Conservation (phyloP, 2,888 invertebrate genomes). For the Spialia ferax region DNA sequence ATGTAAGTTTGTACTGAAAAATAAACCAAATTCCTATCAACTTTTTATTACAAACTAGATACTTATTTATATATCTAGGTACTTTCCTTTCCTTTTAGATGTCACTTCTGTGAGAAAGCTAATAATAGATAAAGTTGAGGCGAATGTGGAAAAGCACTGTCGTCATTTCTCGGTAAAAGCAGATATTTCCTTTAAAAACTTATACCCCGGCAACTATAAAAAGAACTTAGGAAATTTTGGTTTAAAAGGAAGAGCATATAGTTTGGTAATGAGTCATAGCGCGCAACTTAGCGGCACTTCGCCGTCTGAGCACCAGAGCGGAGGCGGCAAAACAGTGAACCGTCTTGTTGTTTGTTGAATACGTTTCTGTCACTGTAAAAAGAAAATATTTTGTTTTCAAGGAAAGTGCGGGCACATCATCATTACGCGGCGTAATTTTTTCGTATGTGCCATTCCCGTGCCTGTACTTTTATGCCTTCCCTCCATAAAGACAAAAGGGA, state of each 20-base stretch:
- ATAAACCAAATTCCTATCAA: background rate
- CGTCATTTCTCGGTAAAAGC: slow-evolving; percentile 44
- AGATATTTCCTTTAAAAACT: slow-evolving; percentile 48
- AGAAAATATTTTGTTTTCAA: slow-evolving; percentile 82
- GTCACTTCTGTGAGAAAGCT: background rate
- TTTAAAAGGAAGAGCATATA: slow-evolving; percentile 36
- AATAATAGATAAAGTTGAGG: slow-evolving; percentile 26
- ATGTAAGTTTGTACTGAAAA: slow-evolving; percentile 43
- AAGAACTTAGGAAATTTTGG: slow-evolving; percentile 24
- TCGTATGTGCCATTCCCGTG: slow-evolving; percentile 83
- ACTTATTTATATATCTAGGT: background rate
- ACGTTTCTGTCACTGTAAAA: slow-evolving; percentile 80
- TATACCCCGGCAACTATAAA: slow-evolving; percentile 41
- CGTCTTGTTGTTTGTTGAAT: slow-evolving; percentile 64
- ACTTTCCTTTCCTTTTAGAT: background rate
- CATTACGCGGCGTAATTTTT: slow-evolving; percentile 85
- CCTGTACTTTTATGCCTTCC: slow-evolving; percentile 84
- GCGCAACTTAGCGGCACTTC: slow-evolving; percentile 29
- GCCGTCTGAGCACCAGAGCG: slow-evolving; percentile 26
- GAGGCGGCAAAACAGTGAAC: slow-evolving; percentile 60
- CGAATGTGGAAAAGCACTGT: slow-evolving; percentile 3
- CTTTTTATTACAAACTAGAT: background rate
- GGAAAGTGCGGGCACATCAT: slow-evolving; percentile 83
- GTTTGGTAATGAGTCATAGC: slow-evolving; percentile 47
- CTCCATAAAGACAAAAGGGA: slow-evolving; percentile 86